These are phyloP conservation scores for Diploscapter pachys DNA, from an alignment of 1,140 invertebrate genomes.

Conservation along the genomic window DNA sequence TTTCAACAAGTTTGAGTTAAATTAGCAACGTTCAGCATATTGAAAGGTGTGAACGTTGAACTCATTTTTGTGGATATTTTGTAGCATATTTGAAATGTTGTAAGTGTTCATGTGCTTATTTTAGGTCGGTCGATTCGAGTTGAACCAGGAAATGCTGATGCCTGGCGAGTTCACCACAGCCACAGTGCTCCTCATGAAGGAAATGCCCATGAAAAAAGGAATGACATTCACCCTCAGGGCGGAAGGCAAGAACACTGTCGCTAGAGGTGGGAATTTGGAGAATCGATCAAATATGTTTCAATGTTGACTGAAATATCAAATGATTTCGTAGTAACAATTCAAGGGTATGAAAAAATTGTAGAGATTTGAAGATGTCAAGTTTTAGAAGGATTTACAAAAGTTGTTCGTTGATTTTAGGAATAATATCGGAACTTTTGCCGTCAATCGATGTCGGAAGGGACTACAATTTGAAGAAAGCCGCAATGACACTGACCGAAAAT, in stretches of 20 bases:
- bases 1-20: no score
- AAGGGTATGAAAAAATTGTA: no score
- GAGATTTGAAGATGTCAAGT: no score
- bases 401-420: conserved; percentile 33
- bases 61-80: neutral
- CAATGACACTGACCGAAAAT: neutral
- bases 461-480: conserved; percentile 32
- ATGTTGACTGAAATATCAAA: no score
- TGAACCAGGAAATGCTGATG: conserved; percentile 48
- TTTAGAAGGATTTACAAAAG: no score
- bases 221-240: conserved; percentile 45
- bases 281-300: no score
- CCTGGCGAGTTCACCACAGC: conserved; percentile 48
- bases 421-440: conserved; percentile 45
- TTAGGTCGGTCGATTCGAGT: conserved; percentile 38
- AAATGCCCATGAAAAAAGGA: conserved; percentile 43
- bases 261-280: neutral
- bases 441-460: conserved; percentile 32
- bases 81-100: neutral
- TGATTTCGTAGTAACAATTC: no score
- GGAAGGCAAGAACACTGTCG: conserved; percentile 29
- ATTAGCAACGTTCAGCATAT: no score
- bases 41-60: neutral
- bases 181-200: conserved; percentile 41
- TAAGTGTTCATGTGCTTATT: neutral